A percentile compares a stretch with the other conserved stretches of the same genome.
Conservation (phyloP, 1,140 invertebrate species). For the Sinella curviseta region DNA sequence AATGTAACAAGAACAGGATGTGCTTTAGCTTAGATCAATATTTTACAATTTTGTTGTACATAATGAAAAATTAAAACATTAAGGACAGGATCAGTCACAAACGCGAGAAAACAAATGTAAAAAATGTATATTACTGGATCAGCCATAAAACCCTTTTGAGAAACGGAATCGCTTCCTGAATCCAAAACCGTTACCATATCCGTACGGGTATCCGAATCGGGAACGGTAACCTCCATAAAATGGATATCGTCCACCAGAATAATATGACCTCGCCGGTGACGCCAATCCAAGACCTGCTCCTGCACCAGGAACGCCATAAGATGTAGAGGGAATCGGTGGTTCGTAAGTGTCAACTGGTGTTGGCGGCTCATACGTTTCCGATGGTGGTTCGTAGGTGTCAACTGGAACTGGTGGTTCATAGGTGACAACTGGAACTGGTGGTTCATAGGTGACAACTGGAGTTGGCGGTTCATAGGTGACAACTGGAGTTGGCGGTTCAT, state of each 20-base stretch:
- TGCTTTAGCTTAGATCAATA: no score
- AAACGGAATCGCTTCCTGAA: conserved; percentile 34
- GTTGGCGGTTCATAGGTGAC: background rate
- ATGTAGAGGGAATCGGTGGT: background rate
- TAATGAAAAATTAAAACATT: background rate
- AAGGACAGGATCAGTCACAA: conserved; percentile 17
- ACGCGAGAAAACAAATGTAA: background rate
- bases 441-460: background rate
- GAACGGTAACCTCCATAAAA: conserved; percentile 1
- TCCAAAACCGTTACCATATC: background rate
- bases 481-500: background rate
- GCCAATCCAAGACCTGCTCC: background rate
- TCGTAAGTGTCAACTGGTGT: background rate
- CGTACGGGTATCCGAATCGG: background rate
- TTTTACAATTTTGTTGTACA: no score
- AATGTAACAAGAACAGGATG: no score
- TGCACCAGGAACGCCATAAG: background rate
- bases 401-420: background rate
- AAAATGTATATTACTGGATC: background rate
- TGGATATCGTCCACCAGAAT: background rate
- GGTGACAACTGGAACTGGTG: background rate
- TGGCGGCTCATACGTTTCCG: background rate
- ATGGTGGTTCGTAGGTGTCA: background rate
- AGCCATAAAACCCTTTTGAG: conserved; percentile 21
- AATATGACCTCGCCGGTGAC: background rate